phyloP scores from a whole-genome alignment of 2,797 vertebrate species.

The Leucoraja ocellata region DNA sequence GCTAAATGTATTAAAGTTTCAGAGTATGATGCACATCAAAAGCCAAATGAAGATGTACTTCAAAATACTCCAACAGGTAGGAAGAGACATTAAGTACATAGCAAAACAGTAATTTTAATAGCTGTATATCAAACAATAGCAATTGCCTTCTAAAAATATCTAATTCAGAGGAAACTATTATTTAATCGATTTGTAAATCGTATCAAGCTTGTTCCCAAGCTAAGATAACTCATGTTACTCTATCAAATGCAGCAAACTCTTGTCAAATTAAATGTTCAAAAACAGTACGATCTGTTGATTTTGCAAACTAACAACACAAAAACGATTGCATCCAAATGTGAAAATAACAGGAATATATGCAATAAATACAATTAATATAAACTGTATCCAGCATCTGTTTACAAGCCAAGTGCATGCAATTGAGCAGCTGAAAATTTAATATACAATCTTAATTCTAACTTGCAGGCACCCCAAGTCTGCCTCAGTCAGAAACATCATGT shows the following conservation, averaged over 20 bases:
- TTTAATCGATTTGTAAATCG: neutral
- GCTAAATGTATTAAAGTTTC: neutral
- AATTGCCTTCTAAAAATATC: neutral
- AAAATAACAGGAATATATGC: neutral
- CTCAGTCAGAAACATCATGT: neutral
- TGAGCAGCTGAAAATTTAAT: neutral
- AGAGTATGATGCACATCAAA: neutral
- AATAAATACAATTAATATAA: slow-evolving; percentile 17
- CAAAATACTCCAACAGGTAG: neutral
- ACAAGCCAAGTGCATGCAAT: neutral
- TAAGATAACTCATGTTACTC: neutral
- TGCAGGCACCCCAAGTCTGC: slow-evolving; percentile 1
- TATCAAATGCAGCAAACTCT: neutral
- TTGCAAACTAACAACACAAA: neutral
- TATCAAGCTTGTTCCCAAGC: neutral
- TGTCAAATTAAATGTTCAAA: neutral
- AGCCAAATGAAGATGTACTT: neutral
- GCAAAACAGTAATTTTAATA: neutral
- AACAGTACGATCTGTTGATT: neutral
- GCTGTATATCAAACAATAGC: neutral
- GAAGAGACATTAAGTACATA: neutral
- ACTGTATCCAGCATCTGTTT: neutral
- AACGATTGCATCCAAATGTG: neutral
- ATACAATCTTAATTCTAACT: neutral
- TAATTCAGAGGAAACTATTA: neutral